Evolutionary conservation across 2,888 invertebrate genomes (phyloP).

Genomic region (Blastobasis lacticolella): DNA sequence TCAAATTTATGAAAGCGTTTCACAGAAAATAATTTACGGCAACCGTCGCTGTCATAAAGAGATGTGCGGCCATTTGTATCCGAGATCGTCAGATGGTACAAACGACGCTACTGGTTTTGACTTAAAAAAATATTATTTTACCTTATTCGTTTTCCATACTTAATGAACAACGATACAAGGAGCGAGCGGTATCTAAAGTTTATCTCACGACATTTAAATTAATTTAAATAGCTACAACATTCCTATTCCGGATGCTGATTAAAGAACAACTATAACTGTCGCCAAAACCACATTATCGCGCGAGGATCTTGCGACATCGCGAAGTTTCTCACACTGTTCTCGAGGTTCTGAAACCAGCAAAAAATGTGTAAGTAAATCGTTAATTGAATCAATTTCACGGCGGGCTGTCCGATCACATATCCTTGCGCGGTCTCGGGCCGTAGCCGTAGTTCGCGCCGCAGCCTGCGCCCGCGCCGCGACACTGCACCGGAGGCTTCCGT

Average conservation of each 20-base stretch:
- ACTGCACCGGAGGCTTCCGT: conserved; percentile 58
- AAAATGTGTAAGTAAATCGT: conserved; percentile 39
- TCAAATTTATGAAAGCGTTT: conserved; percentile 5
- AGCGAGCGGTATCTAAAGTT: background rate
- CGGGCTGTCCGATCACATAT: conserved; percentile 38
- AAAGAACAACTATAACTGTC: conserved; percentile 1
- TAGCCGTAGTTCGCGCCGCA: conserved; percentile 14
- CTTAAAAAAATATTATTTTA: background rate
- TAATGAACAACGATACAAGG: background rate
- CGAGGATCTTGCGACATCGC: conserved; percentile 7
- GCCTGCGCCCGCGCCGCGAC: conserved; percentile 34
- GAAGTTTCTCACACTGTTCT: conserved; percentile 33
- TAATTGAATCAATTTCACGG: conserved; percentile 47
- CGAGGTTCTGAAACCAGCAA: conserved; percentile 32
- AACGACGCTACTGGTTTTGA: conserved; percentile 9
- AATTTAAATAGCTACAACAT: conserved; percentile 9
- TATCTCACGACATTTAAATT: conserved; percentile 6
- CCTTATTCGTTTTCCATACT: background rate
- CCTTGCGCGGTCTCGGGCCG: conserved; percentile 16
- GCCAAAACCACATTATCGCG: conserved; percentile 3
- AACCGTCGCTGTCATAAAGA: conserved; percentile 8
- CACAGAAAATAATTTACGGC: conserved; percentile 6
- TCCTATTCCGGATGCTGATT: conserved; percentile 7
- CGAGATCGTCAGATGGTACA: conserved; percentile 6
- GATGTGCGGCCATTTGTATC: conserved; percentile 11